Percentiles rank a stretch among this genome's conserved stretches.
phyloP scores from a whole-genome alignment of 2,888 invertebrate genomes.

The Cataglyphis rosenhaueri region DNA sequence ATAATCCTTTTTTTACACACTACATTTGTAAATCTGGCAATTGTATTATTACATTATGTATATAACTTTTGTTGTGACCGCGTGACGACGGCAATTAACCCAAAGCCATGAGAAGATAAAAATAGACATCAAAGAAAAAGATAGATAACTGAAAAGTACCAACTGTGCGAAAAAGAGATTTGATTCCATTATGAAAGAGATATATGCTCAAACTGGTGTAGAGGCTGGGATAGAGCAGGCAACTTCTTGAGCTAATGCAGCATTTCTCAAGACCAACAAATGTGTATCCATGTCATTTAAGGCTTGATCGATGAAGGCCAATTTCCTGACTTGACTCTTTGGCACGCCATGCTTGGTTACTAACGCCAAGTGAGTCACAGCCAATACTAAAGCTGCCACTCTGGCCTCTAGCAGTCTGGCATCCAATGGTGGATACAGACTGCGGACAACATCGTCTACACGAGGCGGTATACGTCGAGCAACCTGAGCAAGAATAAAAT shows the following conservation, averaged over 20 bases:
- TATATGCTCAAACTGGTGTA: constrained; percentile 77
- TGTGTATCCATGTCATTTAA: constrained; percentile 89
- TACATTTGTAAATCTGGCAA: constrained; percentile 25
- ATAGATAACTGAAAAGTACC: constrained; percentile 1
- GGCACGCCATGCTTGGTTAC: constrained; percentile 88
- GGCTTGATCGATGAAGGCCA: constrained; percentile 88
- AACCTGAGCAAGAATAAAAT: constrained; percentile 82
- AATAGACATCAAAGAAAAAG: not conserved
- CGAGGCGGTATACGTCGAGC: constrained; percentile 89
- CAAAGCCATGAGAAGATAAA: constrained; percentile 30
- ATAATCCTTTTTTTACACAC: not conserved
- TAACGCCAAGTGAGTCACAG: constrained; percentile 89
- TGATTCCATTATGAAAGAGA: not conserved
- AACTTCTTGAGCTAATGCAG: constrained; percentile 86
- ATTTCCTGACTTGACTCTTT: constrained; percentile 84
- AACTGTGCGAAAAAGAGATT: constrained; percentile 40
- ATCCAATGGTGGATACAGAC: constrained; percentile 91
- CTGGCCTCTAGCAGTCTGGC: constrained; percentile 90
- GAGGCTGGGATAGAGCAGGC: constrained; percentile 85
- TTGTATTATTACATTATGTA: not conserved
- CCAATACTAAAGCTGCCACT: constrained; percentile 89
- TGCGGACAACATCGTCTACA: constrained; percentile 90
- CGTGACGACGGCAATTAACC: not conserved
- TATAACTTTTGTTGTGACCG: not conserved
- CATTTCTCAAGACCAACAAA: constrained; percentile 86